These are phyloP conservation scores for Coccyzus lansbergi DNA, from an alignment of 2,797 vertebrate genomes.

Conservation along the genomic window DNA sequence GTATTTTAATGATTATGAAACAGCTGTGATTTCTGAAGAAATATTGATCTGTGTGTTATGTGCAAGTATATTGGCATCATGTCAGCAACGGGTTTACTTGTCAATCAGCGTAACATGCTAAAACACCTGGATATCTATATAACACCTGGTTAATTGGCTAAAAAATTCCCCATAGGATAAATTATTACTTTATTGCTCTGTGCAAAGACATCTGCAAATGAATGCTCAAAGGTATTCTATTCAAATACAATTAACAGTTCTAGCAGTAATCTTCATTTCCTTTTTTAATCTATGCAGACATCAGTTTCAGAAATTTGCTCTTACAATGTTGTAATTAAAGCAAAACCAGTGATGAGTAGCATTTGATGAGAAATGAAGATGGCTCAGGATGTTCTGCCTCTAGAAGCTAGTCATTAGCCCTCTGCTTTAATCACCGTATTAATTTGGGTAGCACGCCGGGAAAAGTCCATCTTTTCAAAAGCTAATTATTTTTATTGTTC, in stretches of 20 bases:
- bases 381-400: not conserved
- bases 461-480: not conserved
- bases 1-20: not conserved
- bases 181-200: not conserved
- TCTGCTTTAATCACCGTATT: not conserved
- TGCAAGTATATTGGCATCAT: not conserved
- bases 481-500: not conserved
- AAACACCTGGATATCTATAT: not conserved
- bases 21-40: slow-evolving; percentile 8
- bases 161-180: not conserved
- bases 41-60: not conserved
- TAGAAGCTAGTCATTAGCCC: slow-evolving; percentile 4
- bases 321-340: not conserved
- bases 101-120: slow-evolving; percentile 8
- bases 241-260: not conserved
- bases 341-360: not conserved
- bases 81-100: not conserved
- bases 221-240: not conserved
- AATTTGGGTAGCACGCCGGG: not conserved
- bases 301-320: not conserved
- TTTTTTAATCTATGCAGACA: not conserved
- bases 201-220: not conserved
- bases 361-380: not conserved
- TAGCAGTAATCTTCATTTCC: not conserved
- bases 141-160: slow-evolving; percentile 6